Conservation (phyloP, 2,113 vertebrate genomes). For the Anoplopoma fimbria region DNA sequence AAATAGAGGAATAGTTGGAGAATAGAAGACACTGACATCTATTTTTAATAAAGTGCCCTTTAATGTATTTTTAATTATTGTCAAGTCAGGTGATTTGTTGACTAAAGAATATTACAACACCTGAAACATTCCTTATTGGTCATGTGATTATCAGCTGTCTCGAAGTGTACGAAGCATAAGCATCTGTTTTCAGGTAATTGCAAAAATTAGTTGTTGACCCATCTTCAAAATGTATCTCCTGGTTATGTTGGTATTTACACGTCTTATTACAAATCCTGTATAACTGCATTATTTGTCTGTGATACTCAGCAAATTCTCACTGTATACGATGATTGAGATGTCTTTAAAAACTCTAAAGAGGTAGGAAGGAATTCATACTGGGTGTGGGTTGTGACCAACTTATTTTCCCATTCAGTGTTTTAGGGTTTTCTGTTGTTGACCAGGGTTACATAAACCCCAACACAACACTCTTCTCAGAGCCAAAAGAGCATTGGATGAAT, state of each 20-base stretch:
- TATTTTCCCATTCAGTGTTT: neutral
- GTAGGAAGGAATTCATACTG: neutral
- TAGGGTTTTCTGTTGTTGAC: slow-evolving; percentile 26
- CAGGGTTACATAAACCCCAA: slow-evolving; percentile 47
- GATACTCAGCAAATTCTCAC: neutral
- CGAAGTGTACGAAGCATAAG: neutral
- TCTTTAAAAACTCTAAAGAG: neutral
- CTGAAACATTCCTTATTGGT: slow-evolving; percentile 18
- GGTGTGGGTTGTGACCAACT: neutral
- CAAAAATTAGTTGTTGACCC: slow-evolving; percentile 7
- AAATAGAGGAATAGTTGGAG: neutral
- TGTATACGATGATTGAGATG: neutral
- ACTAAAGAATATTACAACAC: neutral
- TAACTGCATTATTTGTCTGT: slow-evolving; percentile 6
- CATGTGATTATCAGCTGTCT: slow-evolving; percentile 13
- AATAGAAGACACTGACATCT: neutral
- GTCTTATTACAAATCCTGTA: neutral
- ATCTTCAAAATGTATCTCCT: neutral
- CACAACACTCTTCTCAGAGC: slow-evolving; percentile 46
- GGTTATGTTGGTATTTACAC: slow-evolving; percentile 5
- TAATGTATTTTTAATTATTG: neutral
- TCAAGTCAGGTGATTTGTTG: neutral
- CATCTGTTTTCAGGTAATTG: slow-evolving; percentile 14
- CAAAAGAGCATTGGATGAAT: slow-evolving; percentile 33
- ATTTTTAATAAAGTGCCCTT: neutral